These are phyloP conservation scores for Xiphorhynchus erythropygius DNA, from an alignment of 2,797 vertebrate species.

Conservation along the genomic window DNA sequence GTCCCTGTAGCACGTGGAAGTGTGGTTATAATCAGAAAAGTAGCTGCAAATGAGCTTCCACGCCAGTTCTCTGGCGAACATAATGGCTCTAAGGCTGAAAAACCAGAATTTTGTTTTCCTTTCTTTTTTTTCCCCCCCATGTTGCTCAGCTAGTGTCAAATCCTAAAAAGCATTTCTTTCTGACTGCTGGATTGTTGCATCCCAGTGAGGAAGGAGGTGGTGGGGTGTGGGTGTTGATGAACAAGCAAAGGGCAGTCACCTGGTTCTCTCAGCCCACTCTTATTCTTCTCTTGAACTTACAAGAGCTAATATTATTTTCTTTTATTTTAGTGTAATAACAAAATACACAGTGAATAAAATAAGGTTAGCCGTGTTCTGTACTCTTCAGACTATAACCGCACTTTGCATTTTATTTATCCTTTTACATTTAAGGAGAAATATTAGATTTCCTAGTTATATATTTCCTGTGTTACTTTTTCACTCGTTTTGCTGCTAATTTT, in stretches of 20 bases:
- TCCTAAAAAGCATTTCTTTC: not conserved
- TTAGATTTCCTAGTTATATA: not conserved
- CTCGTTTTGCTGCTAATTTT: not conserved
- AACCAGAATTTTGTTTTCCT: not conserved
- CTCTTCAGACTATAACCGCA: slow-evolving; percentile 59
- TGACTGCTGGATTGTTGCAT: not conserved
- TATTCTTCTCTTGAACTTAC: not conserved
- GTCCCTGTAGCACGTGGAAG: not conserved
- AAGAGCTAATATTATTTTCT: not conserved
- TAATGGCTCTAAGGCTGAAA: not conserved
- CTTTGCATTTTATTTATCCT: not conserved
- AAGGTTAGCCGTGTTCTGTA: not conserved
- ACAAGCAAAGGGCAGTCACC: not conserved
- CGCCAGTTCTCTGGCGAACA: not conserved
- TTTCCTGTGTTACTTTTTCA: not conserved
- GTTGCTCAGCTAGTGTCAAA: not conserved
- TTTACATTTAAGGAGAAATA: not conserved
- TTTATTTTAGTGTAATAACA: not conserved
- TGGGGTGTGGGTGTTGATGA: not conserved
- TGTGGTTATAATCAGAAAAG: slow-evolving; percentile 58
- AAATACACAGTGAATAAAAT: not conserved
- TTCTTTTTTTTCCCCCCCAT: rapidly evolving
- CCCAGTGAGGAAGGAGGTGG: not conserved
- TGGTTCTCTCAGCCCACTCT: not conserved
- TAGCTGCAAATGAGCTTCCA: not conserved